Base-by-base conservation (phyloP, 23 tunicate genomes). In the Phallusia fumigata region DNA sequence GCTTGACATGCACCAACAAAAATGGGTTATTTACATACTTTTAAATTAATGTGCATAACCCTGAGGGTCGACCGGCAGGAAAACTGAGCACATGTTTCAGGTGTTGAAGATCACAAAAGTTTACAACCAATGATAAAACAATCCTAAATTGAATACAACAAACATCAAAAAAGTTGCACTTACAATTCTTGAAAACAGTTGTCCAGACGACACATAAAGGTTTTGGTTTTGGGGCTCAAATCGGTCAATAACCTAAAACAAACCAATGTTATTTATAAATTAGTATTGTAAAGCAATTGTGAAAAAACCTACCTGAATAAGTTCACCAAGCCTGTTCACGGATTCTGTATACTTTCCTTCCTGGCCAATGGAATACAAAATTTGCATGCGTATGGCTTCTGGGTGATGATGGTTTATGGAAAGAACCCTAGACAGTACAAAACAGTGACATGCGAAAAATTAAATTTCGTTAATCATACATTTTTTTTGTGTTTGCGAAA, bases 201-300 rank as follows among this genome's bases (percentile, higher is more conserved):
- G 81, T 28, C 84, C 93, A 40, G 90, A 88, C n/a, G 81, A 76
- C 19, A 75, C 44, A 75, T 93, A 93, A 21, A 93, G 85, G 11
- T 81, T 76, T 0, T 80, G 84, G 74, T 93, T 93, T 81, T 88
- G 93, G 0, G 98, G 98, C 65, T 93, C 98, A 83, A 93, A 93
- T 69, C 98, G 76, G 51, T 93, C 98, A 40, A 93, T 93, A 19
- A 86, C 93, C 98, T 93, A 73, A n/a, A 75, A 77, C 8, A 74
- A 74, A 2, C 3, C 16, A 6, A 13, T 24, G n/a, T 22, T 58
- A 58, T 6, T 58, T 1, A 58, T 13, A 24, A 21, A 58, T 13
- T 22, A 6, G 69, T 13, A 21, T 58, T 58, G 1, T 6, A 58
- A 22, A 6, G 69, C 69, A 58, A 6, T 1, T 58, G 11, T 22